A percentile compares a stretch with the other conserved stretches of the same genome.
Conservation (phyloP, 2,113 vertebrate species). For the Chrysochloris asiatica region DNA sequence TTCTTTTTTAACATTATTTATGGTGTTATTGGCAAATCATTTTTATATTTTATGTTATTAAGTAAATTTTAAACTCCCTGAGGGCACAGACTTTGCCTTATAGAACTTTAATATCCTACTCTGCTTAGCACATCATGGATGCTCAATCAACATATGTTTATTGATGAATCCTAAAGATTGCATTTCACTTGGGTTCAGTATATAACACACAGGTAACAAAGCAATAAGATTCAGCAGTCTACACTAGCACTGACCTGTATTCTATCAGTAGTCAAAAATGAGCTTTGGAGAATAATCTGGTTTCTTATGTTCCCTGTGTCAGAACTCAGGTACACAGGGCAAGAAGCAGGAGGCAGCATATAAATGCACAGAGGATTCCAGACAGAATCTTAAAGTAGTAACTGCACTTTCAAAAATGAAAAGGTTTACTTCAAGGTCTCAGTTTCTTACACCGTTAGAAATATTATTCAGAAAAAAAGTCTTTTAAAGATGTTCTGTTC, state of each 20-base stretch:
- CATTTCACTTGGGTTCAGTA: conserved; percentile 51
- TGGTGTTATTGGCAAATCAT: neutral
- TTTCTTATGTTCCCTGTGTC: conserved; percentile 70
- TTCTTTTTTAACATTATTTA: conserved; percentile 1
- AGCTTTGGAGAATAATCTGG: conserved; percentile 63
- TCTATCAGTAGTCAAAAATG: conserved; percentile 61
- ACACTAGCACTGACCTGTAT: conserved; percentile 57
- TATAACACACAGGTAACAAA: conserved; percentile 29
- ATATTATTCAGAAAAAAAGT: conserved; percentile 74
- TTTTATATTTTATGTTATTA: neutral
- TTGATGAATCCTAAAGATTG: conserved; percentile 33
- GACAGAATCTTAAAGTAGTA: conserved; percentile 79
- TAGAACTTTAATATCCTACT: conserved; percentile 19
- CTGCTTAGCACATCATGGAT: neutral
- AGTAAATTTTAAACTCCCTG: conserved; percentile 36
- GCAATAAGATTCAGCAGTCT: conserved; percentile 58
- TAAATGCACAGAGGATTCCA: conserved; percentile 74
- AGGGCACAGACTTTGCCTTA: neutral
- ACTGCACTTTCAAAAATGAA: conserved; percentile 79
- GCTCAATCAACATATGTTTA: conserved; percentile 23
- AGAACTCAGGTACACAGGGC: conserved; percentile 75
- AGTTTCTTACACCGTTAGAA: conserved; percentile 69
- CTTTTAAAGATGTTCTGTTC: conserved; percentile 73
- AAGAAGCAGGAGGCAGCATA: conserved; percentile 62
- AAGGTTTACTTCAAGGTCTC: conserved; percentile 80